Conservation (phyloP, 2,113 vertebrate species). For the Stegostoma tigrinum region DNA sequence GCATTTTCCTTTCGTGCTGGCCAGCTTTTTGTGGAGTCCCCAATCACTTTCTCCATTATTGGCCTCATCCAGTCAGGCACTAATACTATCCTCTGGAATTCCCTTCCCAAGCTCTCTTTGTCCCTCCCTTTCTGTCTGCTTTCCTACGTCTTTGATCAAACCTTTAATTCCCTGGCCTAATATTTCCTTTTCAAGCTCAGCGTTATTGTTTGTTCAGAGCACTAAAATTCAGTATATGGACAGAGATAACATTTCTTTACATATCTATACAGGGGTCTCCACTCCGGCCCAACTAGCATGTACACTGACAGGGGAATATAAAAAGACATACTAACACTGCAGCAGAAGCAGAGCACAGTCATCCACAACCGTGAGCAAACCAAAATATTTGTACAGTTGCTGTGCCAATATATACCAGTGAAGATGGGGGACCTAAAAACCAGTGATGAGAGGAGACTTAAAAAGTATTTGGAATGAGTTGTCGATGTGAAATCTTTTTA, state of each 20-base stretch:
- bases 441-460: not conserved
- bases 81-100: not conserved
- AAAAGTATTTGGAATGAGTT: constrained; percentile 1
- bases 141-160: not conserved
- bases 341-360: not conserved
- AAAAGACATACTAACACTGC: not conserved
- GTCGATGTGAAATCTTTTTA: not conserved
- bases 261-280: not conserved
- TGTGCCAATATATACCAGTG: not conserved
- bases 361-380: not conserved
- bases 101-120: not conserved
- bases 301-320: not conserved
- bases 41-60: not conserved
- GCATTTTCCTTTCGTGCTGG: not conserved
- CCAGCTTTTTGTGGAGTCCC: not conserved
- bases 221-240: not conserved
- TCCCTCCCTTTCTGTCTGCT: not conserved
- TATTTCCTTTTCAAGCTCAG: not conserved
- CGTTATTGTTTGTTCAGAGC: not conserved
- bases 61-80: not conserved
- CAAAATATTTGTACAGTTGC: not conserved
- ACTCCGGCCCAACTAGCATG: not conserved
- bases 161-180: not conserved
- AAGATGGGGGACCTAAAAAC: not conserved
- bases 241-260: not conserved